Conservation (phyloP, 2,888 invertebrate species). For the Trisateles emortualis region DNA sequence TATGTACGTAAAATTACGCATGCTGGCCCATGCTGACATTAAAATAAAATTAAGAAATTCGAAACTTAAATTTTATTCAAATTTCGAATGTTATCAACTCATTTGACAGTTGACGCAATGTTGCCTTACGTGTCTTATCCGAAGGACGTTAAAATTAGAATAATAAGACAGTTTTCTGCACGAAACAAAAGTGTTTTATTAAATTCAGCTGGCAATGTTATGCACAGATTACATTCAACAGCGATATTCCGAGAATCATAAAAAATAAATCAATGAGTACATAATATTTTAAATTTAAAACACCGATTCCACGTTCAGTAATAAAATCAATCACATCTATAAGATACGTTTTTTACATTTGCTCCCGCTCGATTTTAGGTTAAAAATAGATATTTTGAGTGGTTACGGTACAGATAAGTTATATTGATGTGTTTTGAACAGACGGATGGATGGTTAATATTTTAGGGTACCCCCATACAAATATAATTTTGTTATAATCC, state of each 20-base stretch:
- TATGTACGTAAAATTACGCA: too few species aligned
- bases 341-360: constrained; percentile 80
- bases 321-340: constrained; percentile 85
- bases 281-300: constrained; percentile 69
- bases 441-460: constrained; percentile 70
- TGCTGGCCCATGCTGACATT: too few species aligned
- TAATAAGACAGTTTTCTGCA: neutral
- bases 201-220: constrained; percentile 1
- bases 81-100: neutral
- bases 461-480: constrained; percentile 55
- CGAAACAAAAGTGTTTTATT: neutral
- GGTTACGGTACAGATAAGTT: constrained; percentile 76
- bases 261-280: constrained; percentile 59
- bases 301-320: constrained; percentile 70
- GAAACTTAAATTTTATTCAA: too few species aligned
- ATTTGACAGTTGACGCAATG: neutral
- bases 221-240: constrained; percentile 22
- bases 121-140: too few species aligned
- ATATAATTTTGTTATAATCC: constrained; percentile 62
- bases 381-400: constrained; percentile 85
- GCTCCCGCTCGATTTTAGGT: constrained; percentile 70
- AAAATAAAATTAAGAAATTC: too few species aligned
- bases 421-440: constrained; percentile 76
- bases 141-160: too few species aligned
- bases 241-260: constrained; percentile 50